Evolutionary conservation across 2,113 vertebrate species (phyloP).

Genomic region (Grallaria varia): DNA sequence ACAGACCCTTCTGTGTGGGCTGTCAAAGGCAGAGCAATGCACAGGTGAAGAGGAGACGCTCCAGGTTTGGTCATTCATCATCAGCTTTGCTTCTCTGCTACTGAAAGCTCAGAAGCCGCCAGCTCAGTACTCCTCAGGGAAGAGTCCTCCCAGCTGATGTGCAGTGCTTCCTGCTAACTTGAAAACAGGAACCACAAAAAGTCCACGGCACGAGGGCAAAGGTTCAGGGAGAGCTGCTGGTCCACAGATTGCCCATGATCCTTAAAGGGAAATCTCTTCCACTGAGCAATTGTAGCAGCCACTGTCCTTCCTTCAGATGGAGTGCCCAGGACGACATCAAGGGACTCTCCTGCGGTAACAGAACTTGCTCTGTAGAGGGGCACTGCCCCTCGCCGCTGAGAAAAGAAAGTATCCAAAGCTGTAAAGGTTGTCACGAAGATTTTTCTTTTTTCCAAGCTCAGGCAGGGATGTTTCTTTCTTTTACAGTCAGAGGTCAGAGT

Average conservation of each 20-base stretch:
- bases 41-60: background rate
- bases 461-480: background rate
- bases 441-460: background rate
- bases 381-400: background rate
- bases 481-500: background rate
- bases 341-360: background rate
- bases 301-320: background rate
- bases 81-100: background rate
- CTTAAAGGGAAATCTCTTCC: background rate
- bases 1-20: background rate
- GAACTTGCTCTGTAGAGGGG: background rate
- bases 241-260: background rate
- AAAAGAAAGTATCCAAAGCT: background rate
- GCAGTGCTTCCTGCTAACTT: background rate
- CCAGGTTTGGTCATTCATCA: background rate
- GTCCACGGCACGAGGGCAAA: background rate
- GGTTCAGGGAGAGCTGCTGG: background rate
- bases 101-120: background rate
- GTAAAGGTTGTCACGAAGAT: background rate
- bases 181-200: slow-evolving; percentile 8
- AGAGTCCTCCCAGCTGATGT: background rate
- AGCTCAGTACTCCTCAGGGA: background rate
- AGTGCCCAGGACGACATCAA: background rate
- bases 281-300: background rate
- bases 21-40: background rate